A percentile compares a stretch with the other conserved stretches of the same genome.
phyloP scores from a whole-genome alignment of 2,113 vertebrate genomes.

The Addax nasomaculatus region DNA sequence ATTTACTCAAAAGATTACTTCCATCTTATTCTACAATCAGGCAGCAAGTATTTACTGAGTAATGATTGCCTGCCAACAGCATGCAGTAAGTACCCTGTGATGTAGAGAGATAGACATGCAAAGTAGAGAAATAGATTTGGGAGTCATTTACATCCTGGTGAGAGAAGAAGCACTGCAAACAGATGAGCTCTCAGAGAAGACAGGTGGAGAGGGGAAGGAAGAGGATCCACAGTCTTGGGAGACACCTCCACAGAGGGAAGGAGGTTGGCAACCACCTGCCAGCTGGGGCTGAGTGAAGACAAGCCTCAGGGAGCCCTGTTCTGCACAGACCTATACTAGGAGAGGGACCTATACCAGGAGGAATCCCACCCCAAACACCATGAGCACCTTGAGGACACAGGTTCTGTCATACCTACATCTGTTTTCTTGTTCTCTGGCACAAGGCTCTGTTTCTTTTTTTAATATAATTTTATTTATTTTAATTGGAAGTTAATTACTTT shows the following conservation, averaged over 20 bases:
- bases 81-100: conserved; percentile 50
- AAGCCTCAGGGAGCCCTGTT: background rate
- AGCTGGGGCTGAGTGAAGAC: background rate
- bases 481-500: too few species aligned
- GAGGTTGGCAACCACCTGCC: background rate
- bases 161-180: conserved; percentile 44
- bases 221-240: background rate
- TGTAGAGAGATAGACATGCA: conserved; percentile 63
- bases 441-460: background rate
- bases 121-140: conserved; percentile 58
- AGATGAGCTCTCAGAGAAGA: conserved; percentile 53
- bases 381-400: background rate
- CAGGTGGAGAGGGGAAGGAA: conserved; percentile 37
- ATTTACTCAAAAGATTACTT: conserved; percentile 51
- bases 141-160: conserved; percentile 60
- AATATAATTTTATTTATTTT: too few species aligned
- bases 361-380: background rate
- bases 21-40: conserved; percentile 57
- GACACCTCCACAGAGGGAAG: background rate
- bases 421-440: background rate
- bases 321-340: background rate
- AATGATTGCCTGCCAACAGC: conserved; percentile 66
- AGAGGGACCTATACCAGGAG: background rate
- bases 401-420: background rate
- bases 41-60: conserved; percentile 58